Conservation (phyloP, 2,797 vertebrate species). For the Picus viridis region DNA sequence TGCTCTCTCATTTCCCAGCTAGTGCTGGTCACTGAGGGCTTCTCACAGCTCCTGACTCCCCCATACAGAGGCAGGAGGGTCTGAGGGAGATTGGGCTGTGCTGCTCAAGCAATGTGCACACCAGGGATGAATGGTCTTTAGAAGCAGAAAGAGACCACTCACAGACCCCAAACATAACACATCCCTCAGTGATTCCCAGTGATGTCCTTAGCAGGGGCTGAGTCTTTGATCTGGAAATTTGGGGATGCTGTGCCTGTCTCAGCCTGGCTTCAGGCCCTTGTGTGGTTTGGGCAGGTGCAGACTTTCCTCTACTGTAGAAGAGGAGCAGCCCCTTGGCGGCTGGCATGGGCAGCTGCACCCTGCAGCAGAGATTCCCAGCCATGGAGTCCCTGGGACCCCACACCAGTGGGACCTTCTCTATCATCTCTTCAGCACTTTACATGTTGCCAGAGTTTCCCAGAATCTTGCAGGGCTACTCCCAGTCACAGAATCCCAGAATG, state of each 20-base stretch:
- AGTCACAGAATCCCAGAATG: too few relatives aligned
- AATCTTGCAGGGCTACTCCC: fast-evolving
- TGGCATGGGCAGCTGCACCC: not conserved
- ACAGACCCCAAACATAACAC: not conserved
- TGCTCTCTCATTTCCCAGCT: fast-evolving
- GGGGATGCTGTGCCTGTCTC: too few relatives aligned
- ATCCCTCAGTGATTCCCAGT: not conserved
- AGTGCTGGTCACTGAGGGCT: not conserved
- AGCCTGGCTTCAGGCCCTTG: not conserved
- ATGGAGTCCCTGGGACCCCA: fast-evolving
- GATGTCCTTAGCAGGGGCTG: fast-evolving
- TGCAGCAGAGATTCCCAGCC: not conserved
- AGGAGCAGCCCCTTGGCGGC: not conserved
- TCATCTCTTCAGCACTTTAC: not conserved
- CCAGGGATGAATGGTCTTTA: fast-evolving
- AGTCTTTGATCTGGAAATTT: fast-evolving
- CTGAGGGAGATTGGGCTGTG: not conserved
- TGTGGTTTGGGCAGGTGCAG: not conserved
- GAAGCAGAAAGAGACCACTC: not conserved
- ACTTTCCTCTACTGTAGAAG: not conserved
- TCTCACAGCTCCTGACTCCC: not conserved
- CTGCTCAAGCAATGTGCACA: not conserved
- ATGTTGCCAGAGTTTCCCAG: fast-evolving
- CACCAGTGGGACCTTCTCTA: fast-evolving
- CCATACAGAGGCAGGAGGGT: not conserved